Conservation (phyloP, 2,113 vertebrate genomes). For the Synodontis membranacea region DNA sequence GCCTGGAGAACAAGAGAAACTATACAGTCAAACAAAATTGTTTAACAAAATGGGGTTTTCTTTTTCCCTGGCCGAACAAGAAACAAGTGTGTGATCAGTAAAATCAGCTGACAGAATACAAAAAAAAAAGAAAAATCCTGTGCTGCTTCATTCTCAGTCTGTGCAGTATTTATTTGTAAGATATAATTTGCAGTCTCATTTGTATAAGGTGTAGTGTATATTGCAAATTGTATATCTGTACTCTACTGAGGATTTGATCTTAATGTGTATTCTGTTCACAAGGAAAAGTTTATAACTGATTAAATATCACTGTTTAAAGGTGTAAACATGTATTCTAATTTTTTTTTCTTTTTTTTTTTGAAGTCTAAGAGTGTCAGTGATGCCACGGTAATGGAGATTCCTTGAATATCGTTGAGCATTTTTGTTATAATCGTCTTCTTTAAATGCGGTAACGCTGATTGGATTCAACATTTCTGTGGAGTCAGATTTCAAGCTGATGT, state of each 20-base stretch:
- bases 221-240: constrained; percentile 12
- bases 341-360: neutral
- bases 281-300: neutral
- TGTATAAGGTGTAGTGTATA: constrained; percentile 8
- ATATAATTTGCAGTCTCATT: neutral
- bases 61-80: neutral
- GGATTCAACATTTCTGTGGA: too few species aligned
- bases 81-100: neutral
- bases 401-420: neutral
- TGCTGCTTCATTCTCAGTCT: neutral
- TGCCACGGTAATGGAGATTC: neutral
- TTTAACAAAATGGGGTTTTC: neutral
- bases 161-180: neutral
- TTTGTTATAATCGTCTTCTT: neutral
- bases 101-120: neutral
- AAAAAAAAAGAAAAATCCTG: neutral
- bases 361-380: neutral
- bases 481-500: neutral
- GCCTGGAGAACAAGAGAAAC: neutral
- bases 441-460: neutral
- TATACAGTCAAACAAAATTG: neutral
- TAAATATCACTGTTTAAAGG: neutral
- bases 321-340: neutral
- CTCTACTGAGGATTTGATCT: neutral
- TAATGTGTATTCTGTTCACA: neutral